phyloP scores from a whole-genome alignment of 1,140 invertebrate species.

The Parasteatoda tepidariorum region DNA sequence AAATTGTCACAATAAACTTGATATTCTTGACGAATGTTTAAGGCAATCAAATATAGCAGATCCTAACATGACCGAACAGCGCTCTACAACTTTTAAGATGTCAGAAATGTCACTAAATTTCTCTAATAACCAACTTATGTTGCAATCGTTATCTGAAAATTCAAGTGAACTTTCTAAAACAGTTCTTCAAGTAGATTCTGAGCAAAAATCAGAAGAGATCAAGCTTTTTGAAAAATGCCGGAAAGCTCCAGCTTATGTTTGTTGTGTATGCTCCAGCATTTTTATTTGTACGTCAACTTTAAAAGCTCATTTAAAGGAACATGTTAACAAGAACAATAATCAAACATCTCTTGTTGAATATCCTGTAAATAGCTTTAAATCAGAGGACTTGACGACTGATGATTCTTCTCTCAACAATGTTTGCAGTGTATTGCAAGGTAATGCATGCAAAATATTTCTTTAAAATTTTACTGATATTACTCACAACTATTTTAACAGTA shows the following conservation, averaged over 20 bases:
- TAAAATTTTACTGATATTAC: not conserved
- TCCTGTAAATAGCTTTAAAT: not conserved
- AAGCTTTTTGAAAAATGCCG: constrained; percentile 61
- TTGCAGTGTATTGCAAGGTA: constrained; percentile 31
- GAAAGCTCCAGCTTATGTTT: constrained; percentile 64
- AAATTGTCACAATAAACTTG: constrained; percentile 27
- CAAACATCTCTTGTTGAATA: not conserved
- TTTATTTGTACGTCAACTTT: constrained; percentile 66
- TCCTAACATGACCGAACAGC: not conserved
- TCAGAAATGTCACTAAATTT: not conserved
- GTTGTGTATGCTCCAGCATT: constrained; percentile 61
- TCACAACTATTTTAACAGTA: not conserved
- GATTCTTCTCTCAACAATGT: constrained; percentile 1
- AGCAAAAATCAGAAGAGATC: constrained; percentile 23
- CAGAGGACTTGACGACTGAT: not conserved
- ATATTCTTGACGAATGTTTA: constrained; percentile 29
- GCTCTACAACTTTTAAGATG: not conserved
- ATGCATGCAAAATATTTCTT: not conserved
- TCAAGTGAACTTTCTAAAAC: not conserved
- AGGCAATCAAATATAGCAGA: constrained; percentile 6
- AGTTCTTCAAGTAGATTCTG: not conserved
- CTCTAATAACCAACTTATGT: not conserved
- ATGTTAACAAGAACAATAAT: constrained; percentile 15
- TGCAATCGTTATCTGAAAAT: not conserved
- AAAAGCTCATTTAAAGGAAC: constrained; percentile 66